phyloP scores from a whole-genome alignment of 2,888 invertebrate genomes.

The Hemistola chrysoprasaria region DNA sequence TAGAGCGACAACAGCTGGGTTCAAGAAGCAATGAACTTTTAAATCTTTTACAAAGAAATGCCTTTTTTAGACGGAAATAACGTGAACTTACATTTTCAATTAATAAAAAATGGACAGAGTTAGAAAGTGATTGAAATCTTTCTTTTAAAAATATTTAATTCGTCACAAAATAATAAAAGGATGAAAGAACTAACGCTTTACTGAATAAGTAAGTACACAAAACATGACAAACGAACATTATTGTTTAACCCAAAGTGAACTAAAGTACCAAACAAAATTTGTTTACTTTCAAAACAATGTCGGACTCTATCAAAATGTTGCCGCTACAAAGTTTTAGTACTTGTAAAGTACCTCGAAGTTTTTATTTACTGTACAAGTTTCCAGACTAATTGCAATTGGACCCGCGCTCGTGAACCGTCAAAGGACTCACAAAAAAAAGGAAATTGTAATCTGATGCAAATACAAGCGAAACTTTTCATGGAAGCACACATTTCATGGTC shows the following conservation, averaged over 20 bases:
- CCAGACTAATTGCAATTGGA: slow-evolving; percentile 28
- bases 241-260: too few relatives aligned
- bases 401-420: slow-evolving; percentile 15
- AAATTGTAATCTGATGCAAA: not conserved
- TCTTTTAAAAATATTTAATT: too few relatives aligned
- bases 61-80: not conserved
- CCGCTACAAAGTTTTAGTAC: slow-evolving; percentile 22
- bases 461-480: too few relatives aligned
- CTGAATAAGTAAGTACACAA: too few relatives aligned
- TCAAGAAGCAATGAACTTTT: slow-evolving; percentile 7
- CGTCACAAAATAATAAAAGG: too few relatives aligned
- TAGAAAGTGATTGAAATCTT: too few relatives aligned
- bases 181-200: too few relatives aligned
- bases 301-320: slow-evolving; percentile 27
- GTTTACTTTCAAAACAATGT: slow-evolving; percentile 16
- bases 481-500: too few relatives aligned
- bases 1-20: slow-evolving; percentile 7
- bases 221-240: too few relatives aligned
- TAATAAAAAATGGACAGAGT: too few relatives aligned
- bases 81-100: too few relatives aligned
- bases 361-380: slow-evolving; percentile 28
- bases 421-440: slow-evolving; percentile 7
- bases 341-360: slow-evolving; percentile 14
- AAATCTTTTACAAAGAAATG: not conserved
- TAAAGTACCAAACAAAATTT: slow-evolving; percentile 10